Base-by-base conservation (phyloP, 2,888 invertebrate species). In the Ceramica pisi region DNA sequence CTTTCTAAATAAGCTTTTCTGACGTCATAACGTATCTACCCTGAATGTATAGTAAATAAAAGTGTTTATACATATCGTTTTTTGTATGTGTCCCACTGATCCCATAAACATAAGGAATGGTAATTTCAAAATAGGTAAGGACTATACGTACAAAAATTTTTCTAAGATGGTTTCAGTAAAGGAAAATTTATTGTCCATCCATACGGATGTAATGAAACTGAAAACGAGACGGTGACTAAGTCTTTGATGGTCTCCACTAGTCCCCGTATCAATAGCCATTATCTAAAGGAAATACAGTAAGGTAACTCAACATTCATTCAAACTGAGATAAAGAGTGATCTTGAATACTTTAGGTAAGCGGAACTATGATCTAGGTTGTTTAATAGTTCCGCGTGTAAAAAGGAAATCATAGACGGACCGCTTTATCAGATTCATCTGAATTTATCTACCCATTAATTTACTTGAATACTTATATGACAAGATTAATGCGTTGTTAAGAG, bases 391-490 rank as follows among this genome's bases (percentile, higher is more conserved):
- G 80, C 50, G 56, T 71, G 57, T 77, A 56, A 80, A 74, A 72
- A 75, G 85, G 82, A 78, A 82, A 77, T 66, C 78, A 77, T 63
- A 64, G 63, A 71, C 59, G 78, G 73, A 75, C 71, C 53, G 44
- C 51, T 35, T 26, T 70, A 62, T 71, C 48, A 56, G 55, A 35
- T 44, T 53, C 50, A 64, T 79, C 69, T 59, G 44, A 75, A 77
- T 82, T 71, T 82, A 61, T 26, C 41, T 51, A 75, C 51, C 12
- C 14, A 70, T 60, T 66, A 69, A 65, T 62, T 71, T 75, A 44
- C 59, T 69, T 62, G 38, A 55, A 53, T 51, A 65, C 41, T 23
- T 44, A 65, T 70, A 53, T 60, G 59, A 60, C 46, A 66, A 64
- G 60, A 74, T 71, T 71, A 44, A 59, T 61, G 46, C 41, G 65